Conservation (phyloP, 2,797 vertebrate genomes). For the Dermochelys coriacea region DNA sequence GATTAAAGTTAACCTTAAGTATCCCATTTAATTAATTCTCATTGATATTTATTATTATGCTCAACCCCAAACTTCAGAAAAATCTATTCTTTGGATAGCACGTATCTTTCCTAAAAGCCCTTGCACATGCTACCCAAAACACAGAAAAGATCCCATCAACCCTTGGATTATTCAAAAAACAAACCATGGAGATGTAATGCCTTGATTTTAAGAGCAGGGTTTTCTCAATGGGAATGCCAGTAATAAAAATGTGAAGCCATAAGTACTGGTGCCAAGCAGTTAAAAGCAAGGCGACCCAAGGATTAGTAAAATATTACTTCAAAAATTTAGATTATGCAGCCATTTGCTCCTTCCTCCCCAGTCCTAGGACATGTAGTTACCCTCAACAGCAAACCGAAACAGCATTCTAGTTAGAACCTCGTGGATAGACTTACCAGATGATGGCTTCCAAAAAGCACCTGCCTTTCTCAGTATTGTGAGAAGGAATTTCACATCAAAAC, state of each 20-base stretch:
- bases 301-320: neutral
- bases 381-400: neutral
- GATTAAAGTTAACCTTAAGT: neutral
- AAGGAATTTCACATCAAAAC: slow-evolving; percentile 52
- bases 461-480: slow-evolving; percentile 54
- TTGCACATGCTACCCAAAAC: neutral
- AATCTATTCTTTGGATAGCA: neutral
- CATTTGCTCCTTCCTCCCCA: neutral
- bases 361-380: fast-evolving
- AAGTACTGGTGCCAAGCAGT: neutral
- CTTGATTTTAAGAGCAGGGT: neutral
- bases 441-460: slow-evolving; percentile 30
- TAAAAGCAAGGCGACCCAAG: neutral
- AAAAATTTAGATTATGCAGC: neutral
- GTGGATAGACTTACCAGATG: neutral
- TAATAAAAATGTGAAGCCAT: neutral
- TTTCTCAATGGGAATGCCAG: neutral
- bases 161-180: neutral
- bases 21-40: neutral
- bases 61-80: neutral
- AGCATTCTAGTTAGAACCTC: neutral
- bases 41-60: neutral
- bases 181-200: neutral
- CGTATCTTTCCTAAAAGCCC: neutral
- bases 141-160: neutral